Conservation (phyloP, 1,140 invertebrate species). For the Cydia fagiglandana region DNA sequence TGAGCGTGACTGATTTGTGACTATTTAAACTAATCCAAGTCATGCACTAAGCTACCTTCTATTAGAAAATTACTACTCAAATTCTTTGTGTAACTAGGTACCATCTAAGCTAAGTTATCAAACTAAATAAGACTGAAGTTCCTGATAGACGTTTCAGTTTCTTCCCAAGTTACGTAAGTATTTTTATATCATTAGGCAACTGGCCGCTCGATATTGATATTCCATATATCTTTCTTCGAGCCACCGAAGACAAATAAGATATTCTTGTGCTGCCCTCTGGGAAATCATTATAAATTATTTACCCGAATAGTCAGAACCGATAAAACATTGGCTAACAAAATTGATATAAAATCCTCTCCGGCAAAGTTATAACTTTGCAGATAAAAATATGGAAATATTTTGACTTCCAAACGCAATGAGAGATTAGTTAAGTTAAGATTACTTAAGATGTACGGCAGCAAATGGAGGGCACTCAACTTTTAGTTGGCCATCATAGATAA, state of each 20-base stretch:
- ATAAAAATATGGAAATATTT: not conserved
- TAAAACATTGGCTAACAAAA: constrained; percentile 5
- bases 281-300: constrained; percentile 11
- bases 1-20: too few species aligned
- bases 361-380: not conserved
- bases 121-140: too few species aligned
- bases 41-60: too few species aligned
- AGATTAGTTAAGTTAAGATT: not conserved
- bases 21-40: too few species aligned
- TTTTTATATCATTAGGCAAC: constrained; percentile 6
- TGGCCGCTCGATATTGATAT: constrained; percentile 14
- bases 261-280: constrained; percentile 9
- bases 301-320: not conserved
- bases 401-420: not conserved
- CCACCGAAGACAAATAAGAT: constrained; percentile 4
- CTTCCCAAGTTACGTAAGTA: not conserved
- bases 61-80: too few species aligned
- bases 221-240: constrained; percentile 15
- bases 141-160: not conserved
- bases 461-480: not conserved
- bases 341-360: not conserved
- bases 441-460: not conserved
- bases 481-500: constrained; percentile 8
- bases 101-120: too few species aligned
- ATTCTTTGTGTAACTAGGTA: too few species aligned